These are phyloP conservation scores for Aphelinus atriplicis DNA, from an alignment of 1,140 invertebrate species.

Conservation along the genomic window DNA sequence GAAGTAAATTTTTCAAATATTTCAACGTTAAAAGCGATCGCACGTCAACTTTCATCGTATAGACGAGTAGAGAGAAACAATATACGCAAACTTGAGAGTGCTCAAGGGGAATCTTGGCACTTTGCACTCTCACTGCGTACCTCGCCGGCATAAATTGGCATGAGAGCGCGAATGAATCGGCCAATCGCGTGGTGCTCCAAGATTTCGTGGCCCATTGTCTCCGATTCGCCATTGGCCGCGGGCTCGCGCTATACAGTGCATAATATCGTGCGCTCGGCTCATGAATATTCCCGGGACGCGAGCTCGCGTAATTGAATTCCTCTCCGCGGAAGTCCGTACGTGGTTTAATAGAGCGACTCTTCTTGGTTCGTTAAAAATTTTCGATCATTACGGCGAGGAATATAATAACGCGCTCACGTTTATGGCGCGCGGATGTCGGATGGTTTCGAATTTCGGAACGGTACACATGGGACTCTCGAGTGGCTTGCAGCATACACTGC, in stretches of 20 bases:
- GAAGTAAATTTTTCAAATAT: too few relatives aligned
- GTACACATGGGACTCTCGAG: too few relatives aligned
- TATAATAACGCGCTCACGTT: neutral
- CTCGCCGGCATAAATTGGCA: too few relatives aligned
- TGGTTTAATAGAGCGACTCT: slow-evolving; percentile 48
- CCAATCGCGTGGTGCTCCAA: neutral
- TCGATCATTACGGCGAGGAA: slow-evolving; percentile 49
- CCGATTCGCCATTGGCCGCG: neutral
- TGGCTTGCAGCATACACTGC: too few relatives aligned
- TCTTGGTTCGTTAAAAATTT: slow-evolving; percentile 51
- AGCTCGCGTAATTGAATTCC: slow-evolving; percentile 25
- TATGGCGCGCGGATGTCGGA: neutral
- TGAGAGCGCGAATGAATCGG: neutral
- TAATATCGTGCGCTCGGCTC: neutral
- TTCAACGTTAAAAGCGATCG: too few relatives aligned
- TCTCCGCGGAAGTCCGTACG: slow-evolving; percentile 19
- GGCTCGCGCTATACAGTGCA: neutral
- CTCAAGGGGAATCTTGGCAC: too few relatives aligned
- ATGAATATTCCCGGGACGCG: slow-evolving; percentile 10
- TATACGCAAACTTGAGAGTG: too few relatives aligned
- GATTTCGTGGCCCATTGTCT: slow-evolving; percentile 18
- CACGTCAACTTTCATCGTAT: too few relatives aligned
- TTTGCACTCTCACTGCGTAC: too few relatives aligned
- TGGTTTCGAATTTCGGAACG: too few relatives aligned
- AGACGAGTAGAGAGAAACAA: too few relatives aligned